Base-by-base conservation (phyloP, 1,140 invertebrate species). In the Lepidostoma basale region DNA sequence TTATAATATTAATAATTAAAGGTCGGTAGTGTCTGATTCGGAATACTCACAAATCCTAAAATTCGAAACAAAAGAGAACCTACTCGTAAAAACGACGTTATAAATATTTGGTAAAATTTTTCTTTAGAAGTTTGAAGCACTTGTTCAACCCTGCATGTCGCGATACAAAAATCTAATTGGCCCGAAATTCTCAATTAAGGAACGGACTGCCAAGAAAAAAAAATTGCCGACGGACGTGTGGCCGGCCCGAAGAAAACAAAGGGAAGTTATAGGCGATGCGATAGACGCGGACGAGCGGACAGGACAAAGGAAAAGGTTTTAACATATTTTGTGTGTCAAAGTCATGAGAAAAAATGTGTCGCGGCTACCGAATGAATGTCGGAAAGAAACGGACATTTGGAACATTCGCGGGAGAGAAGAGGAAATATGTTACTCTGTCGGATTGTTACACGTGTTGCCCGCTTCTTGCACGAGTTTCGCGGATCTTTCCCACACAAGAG, bases 311-410 rank as follows among this genome's bases (percentile, higher is more conserved):
- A 40, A 22, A 52, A 65, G 20, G 20, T 65, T 68, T 66, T 72
- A 64, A 68, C 70, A 72, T 72, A 72, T 68, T 68, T 68, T 68
- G 36, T 72, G 62, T 72, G 70, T 68, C 70, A 72, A n/a, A 67
- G 47, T 16, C 20, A 23, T 28, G 25, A 16, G 52, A 58, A 66
- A 66, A 66, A 66, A 58, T 58, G 64, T 66, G 64, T 66, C 40
- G 16, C 16, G 23, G 44, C 18, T 18, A n/a, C 42, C 14, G 44
- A 33, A 36, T 47, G n/a, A 14, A 12, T n/a, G n/a, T 16, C 26
- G 20, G 40, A 42, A 47, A 47, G 16, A n/a, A n/a, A 49, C 52
- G 26, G 25, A 56, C n/a, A 56, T 8, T 30, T 9, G 12, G 22
- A 30, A n/a, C 25, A 30, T 56, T 16, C 18, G 14, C 42, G 10